Evolutionary conservation across 2,888 invertebrate genomes (phyloP), one percentile per base, ranked within the genome.

Genomic region (Epistrophe grossulariae): DNA sequence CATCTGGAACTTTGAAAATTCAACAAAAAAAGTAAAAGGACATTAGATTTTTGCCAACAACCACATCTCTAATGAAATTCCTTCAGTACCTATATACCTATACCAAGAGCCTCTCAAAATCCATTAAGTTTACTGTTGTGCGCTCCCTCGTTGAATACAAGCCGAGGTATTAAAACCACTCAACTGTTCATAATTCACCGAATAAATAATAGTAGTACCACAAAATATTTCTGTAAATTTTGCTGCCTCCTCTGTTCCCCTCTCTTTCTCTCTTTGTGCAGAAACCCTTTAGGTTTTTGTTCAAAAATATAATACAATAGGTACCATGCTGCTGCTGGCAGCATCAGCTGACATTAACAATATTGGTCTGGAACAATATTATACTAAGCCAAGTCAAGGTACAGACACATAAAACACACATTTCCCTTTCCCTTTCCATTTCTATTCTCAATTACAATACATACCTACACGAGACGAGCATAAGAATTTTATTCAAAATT

Each of bases 401-500:
- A 38, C 28, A 76, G 62, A 77, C 71, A 48, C 55, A 77, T 77
- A 50, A 64, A 77, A 64, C 28, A 55, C 70, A 83, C 31, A 55
- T 48, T 55, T 38, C 52, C 31, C 73, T 73, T 73, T 19, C 31
- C 19, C 24, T 24, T 24, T 24, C 24, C 24, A 24, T 24, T 24
- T 24, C n/a, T n/a, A 0, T 24, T 70, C 55, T 73, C 78, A 83
- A 73, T 68, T 83, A 78, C 82, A 73, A 72, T 52, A 70, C 24
- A 2, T 24, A n/a, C n/a, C 24, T 24, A 24, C n/a, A n/a, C 38
- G 38, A 52, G 68, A 48, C 78, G 43, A 45, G 24, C 73, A 72
- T 73, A 73, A 70, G 72, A 52, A 83, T 83, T 83, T 83, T 70
- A 83, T 73, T 78, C 73, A 83, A 78, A 83, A 79, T 73, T 73